Evolutionary conservation across 2,113 vertebrate species (phyloP).

Genomic region (Eleginops maclovinus): DNA sequence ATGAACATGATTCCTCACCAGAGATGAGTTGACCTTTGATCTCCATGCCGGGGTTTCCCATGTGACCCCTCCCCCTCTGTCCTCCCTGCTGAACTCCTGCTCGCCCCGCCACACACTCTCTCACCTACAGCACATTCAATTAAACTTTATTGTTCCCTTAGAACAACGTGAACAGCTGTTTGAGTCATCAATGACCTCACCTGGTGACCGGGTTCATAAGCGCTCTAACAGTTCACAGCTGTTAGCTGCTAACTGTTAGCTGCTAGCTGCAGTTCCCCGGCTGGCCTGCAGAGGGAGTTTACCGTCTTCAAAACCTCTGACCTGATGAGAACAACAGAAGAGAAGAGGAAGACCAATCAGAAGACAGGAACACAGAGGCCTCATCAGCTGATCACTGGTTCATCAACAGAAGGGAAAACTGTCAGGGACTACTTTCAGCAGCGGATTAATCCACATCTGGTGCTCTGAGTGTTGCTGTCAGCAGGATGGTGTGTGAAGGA

Average conservation of each 20-base stretch:
- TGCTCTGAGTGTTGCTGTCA: no score
- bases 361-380: neutral
- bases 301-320: neutral
- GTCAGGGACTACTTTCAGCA: no score
- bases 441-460: no score
- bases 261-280: neutral
- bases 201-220: conserved; percentile 71
- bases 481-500: no score
- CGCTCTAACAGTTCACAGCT: conserved; percentile 71
- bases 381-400: no score
- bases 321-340: neutral
- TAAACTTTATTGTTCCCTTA: neutral
- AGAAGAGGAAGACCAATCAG: neutral
- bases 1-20: conserved; percentile 83
- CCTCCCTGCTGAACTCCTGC: conserved; percentile 59
- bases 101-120: conserved; percentile 57
- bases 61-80: conserved; percentile 67
- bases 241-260: conserved; percentile 47
- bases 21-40: conserved; percentile 90
- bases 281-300: conserved; percentile 12
- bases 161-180: neutral
- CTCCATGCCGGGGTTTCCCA: conserved; percentile 85
- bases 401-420: no score
- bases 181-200: no score
- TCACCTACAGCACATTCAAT: conserved; percentile 50